Base-by-base conservation (phyloP, 2,113 vertebrate genomes). In the Psephotus haematonotus region DNA sequence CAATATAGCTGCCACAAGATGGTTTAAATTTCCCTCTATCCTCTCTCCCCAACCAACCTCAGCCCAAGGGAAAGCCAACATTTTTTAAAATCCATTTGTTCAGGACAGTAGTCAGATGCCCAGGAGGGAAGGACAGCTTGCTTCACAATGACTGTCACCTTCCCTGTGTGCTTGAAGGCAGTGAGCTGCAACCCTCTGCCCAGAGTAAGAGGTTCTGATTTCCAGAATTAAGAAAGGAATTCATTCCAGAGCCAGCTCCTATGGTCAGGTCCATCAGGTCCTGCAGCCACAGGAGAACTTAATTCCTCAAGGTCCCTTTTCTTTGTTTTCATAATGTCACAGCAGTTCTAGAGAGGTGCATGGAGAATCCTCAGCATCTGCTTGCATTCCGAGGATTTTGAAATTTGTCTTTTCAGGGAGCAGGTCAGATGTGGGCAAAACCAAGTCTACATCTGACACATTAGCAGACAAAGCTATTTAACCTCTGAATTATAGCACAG, bases 321-420 rank as follows among this genome's bases (percentile, higher is more conserved):
- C 94, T 91, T 95, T 92, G 81, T 95, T 69, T 95, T 94, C 19
- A 5, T 71, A 80, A 71, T 13, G 4, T 92, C 87, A 80, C 83
- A 64, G 92, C 82, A 77, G 95, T 92, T 97, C 97, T 97, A 95
- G 83, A 97, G 90, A 97, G 82, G 92, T 10, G 8, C 35, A 27
- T 94, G 81, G 91, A 95, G 89, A 93, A 93, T 81, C 57, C 37
- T 78, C 85, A 89, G 95, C 95, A 95, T 74, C 62, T 68, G 35
- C 82, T 87, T 39, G 77, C 83, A 82, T 59, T 81, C 95, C 33
- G 71, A 46, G 87, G 35, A 29, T 88, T 93, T 95, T 53, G 29
- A 83, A 93, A 89, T 90, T 96, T 95, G 91, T 86, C 19, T 93
- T 97, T 95, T 88, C 90, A 94, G 82, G 90, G 77, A 94, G 71